Conservation (phyloP, 2,888 invertebrate species). For the Drosophila setosimentum region DNA sequence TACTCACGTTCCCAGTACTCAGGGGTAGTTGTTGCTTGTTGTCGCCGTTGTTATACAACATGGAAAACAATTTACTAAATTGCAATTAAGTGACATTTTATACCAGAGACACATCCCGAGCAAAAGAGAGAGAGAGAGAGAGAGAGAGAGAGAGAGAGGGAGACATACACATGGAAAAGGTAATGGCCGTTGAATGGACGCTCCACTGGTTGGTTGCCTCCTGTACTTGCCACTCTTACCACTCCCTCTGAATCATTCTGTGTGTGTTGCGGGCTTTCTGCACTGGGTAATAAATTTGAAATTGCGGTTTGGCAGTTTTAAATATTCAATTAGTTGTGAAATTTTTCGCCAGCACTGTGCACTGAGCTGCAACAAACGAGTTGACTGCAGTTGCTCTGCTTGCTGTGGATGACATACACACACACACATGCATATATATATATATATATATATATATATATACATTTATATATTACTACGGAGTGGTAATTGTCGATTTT, state of each 20-base stretch:
- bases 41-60: slow-evolving; percentile 77
- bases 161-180: slow-evolving; percentile 45
- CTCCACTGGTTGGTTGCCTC: slow-evolving; percentile 32
- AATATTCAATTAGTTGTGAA: slow-evolving; percentile 83
- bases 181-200: slow-evolving; percentile 66
- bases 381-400: slow-evolving; percentile 26
- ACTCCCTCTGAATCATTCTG: neutral
- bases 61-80: slow-evolving; percentile 84
- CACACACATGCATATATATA: neutral
- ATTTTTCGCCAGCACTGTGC: slow-evolving; percentile 64
- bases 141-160: neutral
- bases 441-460: neutral
- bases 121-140: neutral
- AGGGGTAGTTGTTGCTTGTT: slow-evolving; percentile 69
- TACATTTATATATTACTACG: no score
- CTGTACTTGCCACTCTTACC: neutral
- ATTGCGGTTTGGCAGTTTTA: slow-evolving; percentile 83
- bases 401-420: slow-evolving; percentile 5
- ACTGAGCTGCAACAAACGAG: slow-evolving; percentile 46
- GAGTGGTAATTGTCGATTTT: slow-evolving; percentile 64
- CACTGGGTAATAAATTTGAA: slow-evolving; percentile 83
- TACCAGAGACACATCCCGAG: slow-evolving; percentile 40
- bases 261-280: slow-evolving; percentile 50
- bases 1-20: slow-evolving; percentile 1
- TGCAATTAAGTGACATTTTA: slow-evolving; percentile 84